These are phyloP conservation scores for Sinodicranocentrus sp. DNA, from an alignment of 2,888 invertebrate species.

Conservation along the genomic window DNA sequence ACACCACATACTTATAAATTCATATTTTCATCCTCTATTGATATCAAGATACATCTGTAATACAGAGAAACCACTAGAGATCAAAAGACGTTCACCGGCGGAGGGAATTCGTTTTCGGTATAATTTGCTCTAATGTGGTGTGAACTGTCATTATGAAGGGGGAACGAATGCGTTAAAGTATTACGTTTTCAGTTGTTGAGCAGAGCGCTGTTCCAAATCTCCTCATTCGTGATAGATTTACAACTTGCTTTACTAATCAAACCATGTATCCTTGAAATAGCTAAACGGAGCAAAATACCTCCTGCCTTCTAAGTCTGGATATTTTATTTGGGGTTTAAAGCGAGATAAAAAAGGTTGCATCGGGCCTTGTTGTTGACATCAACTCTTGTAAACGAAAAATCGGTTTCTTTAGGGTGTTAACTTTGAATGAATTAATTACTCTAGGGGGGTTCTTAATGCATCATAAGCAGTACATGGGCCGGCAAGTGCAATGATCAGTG, in stretches of 20 bases:
- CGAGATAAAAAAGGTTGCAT: too few relatives aligned
- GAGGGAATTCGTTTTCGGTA: conserved; percentile 43
- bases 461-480: conserved; percentile 41
- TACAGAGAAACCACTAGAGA: not conserved
- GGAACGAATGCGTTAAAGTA: conserved; percentile 62
- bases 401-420: conserved; percentile 12
- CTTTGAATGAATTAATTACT: conserved; percentile 39
- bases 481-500: conserved; percentile 35
- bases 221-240: conserved; percentile 49
- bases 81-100: not conserved
- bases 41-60: not conserved
- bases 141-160: conserved; percentile 44
- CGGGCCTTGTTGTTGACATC: not conserved
- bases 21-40: conserved; percentile 37
- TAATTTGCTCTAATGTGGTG: conserved; percentile 59
- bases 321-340: too few relatives aligned
- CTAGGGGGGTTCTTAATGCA: conserved; percentile 29
- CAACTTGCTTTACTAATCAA: not conserved
- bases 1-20: conserved; percentile 1
- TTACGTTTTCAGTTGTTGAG: conserved; percentile 55
- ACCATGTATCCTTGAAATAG: too few relatives aligned
- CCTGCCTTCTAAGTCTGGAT: too few relatives aligned
- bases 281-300: too few relatives aligned
- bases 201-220: conserved; percentile 20
- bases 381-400: not conserved